Conservation (phyloP, 2,797 vertebrate genomes). For the Amblyopsis hoosieri region DNA sequence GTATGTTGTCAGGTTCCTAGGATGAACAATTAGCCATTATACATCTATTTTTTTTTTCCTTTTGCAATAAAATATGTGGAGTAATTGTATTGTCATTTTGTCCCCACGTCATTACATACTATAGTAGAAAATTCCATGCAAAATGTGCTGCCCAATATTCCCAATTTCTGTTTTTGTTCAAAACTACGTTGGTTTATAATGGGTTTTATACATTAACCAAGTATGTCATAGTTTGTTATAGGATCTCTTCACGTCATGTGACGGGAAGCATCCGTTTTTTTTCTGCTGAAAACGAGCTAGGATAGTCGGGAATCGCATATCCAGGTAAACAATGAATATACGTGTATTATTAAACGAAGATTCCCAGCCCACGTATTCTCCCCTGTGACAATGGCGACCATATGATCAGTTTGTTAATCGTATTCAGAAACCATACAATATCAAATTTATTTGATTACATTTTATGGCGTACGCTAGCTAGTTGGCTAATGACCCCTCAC, state of each 20-base stretch:
- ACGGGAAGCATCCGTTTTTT: constrained; percentile 76
- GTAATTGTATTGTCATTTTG: constrained; percentile 12
- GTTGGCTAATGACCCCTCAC: constrained; percentile 78
- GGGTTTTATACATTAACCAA: background rate
- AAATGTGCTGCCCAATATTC: no score
- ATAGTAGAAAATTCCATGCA: no score
- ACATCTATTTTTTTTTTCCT: constrained; percentile 51
- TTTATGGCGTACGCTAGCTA: constrained; percentile 67
- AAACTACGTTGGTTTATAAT: no score
- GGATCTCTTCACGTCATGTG: constrained; percentile 67
- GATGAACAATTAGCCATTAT: constrained; percentile 37
- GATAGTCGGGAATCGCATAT: constrained; percentile 84
- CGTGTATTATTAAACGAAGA: constrained; percentile 53
- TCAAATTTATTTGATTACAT: constrained; percentile 34
- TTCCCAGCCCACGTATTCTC: constrained; percentile 31
- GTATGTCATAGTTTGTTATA: constrained; percentile 42
- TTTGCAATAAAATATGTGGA: constrained; percentile 71
- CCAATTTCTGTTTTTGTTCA: no score
- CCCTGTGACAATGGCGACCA: constrained; percentile 49
- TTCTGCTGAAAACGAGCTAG: constrained; percentile 81
- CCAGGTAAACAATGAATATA: constrained; percentile 84
- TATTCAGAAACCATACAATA: constrained; percentile 35
- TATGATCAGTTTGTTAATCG: constrained; percentile 14
- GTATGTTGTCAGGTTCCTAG: constrained; percentile 33
- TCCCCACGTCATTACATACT: background rate